Conservation (phyloP, 2,113 vertebrate species). For the Macquaria ambigua region DNA sequence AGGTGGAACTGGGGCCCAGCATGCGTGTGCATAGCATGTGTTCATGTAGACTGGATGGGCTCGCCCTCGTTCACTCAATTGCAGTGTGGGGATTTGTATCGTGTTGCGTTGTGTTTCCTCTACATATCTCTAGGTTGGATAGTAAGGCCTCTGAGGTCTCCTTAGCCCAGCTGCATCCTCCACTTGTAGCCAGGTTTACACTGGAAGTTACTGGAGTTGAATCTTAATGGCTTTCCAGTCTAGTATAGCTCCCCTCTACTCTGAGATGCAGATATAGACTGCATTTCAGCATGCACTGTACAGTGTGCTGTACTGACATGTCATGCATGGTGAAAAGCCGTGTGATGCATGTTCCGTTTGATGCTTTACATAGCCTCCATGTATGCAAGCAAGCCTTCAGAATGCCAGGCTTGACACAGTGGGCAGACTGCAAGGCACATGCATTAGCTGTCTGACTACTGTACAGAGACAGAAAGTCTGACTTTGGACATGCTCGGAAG, state of each 20-base stretch:
- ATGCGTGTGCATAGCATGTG: slow-evolving; percentile 43
- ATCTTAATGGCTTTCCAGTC: slow-evolving; percentile 66
- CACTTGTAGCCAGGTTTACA: slow-evolving; percentile 67
- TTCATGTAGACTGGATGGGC: slow-evolving; percentile 40
- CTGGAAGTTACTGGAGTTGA: slow-evolving; percentile 68
- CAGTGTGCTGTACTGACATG: not conserved
- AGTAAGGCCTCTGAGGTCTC: slow-evolving; percentile 67
- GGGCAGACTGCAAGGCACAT: slow-evolving; percentile 11
- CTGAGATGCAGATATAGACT: slow-evolving; percentile 35
- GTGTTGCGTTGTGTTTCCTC: slow-evolving; percentile 64
- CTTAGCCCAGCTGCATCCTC: slow-evolving; percentile 77
- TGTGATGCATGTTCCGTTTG: slow-evolving; percentile 42
- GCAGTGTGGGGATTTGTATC: slow-evolving; percentile 62
- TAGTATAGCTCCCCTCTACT: slow-evolving; percentile 19
- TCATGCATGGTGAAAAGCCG: slow-evolving; percentile 35
- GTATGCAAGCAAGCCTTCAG: slow-evolving; percentile 29
- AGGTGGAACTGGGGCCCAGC: slow-evolving; percentile 51
- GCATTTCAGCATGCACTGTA: slow-evolving; percentile 34
- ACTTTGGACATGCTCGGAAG: slow-evolving; percentile 46
- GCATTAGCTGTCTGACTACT: slow-evolving; percentile 31
- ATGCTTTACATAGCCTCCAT: slow-evolving; percentile 43
- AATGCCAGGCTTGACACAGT: slow-evolving; percentile 20
- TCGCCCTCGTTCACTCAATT: slow-evolving; percentile 29
- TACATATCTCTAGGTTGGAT: slow-evolving; percentile 60
- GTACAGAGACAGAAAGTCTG: slow-evolving; percentile 44